These are phyloP conservation scores for Gobio gobio DNA, from an alignment of 2,113 vertebrate genomes.

Conservation along the genomic window DNA sequence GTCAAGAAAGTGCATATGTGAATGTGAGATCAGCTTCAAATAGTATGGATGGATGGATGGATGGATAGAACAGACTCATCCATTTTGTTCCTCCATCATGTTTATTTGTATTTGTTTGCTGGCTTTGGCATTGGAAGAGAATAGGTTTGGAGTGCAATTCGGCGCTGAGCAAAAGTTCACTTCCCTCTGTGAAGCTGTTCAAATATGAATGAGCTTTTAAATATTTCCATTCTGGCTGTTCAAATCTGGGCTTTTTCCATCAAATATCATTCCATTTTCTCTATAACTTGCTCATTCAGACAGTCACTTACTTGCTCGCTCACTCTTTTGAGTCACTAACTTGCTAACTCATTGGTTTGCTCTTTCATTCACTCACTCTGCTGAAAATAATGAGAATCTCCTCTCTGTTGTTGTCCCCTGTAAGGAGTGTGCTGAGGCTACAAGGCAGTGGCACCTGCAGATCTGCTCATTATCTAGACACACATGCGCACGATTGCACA, in stretches of 20 bases:
- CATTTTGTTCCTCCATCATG: not conserved
- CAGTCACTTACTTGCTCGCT: not conserved
- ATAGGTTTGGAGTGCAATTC: not conserved
- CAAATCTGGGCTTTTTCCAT: conserved; percentile 18
- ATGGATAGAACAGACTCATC: not conserved
- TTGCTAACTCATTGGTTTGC: not conserved
- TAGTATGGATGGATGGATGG: not conserved
- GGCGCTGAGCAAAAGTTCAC: not conserved
- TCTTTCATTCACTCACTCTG: conserved; percentile 12
- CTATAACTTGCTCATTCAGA: not conserved
- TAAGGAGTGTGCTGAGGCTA: conserved; percentile 14
- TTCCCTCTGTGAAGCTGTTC: conserved; percentile 14
- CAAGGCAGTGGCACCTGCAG: conserved; percentile 37
- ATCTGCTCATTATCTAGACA: conserved; percentile 41
- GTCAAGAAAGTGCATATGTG: not conserved
- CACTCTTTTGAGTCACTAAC: not conserved
- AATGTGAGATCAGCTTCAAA: not conserved
- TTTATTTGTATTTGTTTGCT: conserved; percentile 19
- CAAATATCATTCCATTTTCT: conserved; percentile 4
- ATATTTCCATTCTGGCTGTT: conserved; percentile 32
- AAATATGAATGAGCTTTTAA: conserved; percentile 38
- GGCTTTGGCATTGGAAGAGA: not conserved
- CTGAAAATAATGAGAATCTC: conserved; percentile 49
- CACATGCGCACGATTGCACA: not conserved
- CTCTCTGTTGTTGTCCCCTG: conserved; percentile 19